Conservation (phyloP, 1,140 invertebrate genomes). For the Zophobas morio region DNA sequence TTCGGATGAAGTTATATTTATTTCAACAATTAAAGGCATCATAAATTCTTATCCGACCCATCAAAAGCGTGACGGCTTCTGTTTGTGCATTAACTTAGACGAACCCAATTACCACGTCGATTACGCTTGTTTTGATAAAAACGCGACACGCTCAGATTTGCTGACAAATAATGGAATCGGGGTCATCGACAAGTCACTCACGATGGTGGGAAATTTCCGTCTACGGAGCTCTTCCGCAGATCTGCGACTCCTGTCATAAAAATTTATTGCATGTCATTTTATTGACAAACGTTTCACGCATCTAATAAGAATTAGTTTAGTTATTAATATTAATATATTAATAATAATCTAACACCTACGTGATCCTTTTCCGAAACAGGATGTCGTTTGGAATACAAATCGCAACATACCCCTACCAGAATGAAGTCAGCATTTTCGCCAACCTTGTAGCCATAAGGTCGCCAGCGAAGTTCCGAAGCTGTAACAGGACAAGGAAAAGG, state of each 20-base stretch:
- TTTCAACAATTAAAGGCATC: constrained; percentile 58
- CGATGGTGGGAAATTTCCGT: not conserved
- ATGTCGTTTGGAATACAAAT: constrained; percentile 35
- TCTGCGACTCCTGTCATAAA: too few species aligned
- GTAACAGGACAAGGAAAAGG: constrained; percentile 2
- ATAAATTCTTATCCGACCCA: constrained; percentile 53
- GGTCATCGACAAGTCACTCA: constrained; percentile 12
- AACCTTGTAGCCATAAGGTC: not conserved
- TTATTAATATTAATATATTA: constrained; percentile 41
- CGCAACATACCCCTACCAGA: not conserved
- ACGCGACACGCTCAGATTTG: constrained; percentile 49
- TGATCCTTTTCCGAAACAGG: constrained; percentile 16
- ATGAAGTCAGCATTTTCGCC: constrained; percentile 33
- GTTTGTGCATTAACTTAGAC: constrained; percentile 50
- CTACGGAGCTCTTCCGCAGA: too few species aligned
- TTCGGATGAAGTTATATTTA: constrained; percentile 61
- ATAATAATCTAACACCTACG: constrained; percentile 40
- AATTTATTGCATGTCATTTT: not conserved
- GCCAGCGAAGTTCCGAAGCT: not conserved
- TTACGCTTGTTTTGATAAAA: constrained; percentile 44
- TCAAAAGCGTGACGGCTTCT: constrained; percentile 49
- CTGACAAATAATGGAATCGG: constrained; percentile 32
- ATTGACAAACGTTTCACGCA: constrained; percentile 13
- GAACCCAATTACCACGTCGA: constrained; percentile 53
- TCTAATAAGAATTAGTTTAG: constrained; percentile 39